Conservation (phyloP, 1,140 invertebrate species). For the Caenorhabditis tropicalis region DNA sequence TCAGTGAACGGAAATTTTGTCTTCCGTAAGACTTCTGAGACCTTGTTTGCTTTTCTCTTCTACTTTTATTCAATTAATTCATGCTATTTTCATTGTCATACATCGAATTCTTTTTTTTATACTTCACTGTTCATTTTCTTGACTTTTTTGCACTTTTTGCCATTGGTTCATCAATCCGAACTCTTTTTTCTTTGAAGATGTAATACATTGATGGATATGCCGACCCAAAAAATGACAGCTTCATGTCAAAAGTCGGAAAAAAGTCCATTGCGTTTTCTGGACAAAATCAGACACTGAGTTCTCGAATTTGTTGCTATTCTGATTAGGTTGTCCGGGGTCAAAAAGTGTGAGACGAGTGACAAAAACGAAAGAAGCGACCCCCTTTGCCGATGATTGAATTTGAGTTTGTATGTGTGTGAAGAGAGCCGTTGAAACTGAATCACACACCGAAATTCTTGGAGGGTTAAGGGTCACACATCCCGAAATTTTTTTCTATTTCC, state of each 20-base stretch:
- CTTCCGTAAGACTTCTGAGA: conserved; percentile 1
- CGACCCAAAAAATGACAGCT: not conserved
- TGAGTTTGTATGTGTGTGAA: not conserved
- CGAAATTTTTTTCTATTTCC: conserved; percentile 35
- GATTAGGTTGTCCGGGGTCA: not conserved
- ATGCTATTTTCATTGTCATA: not conserved
- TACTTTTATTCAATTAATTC: conserved; percentile 30
- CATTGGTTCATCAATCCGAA: not conserved
- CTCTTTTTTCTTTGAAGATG: not conserved
- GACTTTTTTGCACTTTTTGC: not conserved
- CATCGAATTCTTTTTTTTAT: not conserved
- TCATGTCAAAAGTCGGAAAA: conserved; percentile 19
- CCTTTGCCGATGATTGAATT: conserved; percentile 15
- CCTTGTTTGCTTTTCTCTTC: not conserved
- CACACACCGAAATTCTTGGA: not conserved
- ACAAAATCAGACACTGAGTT: not conserved
- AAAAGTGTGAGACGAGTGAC: not conserved
- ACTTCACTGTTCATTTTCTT: not conserved
- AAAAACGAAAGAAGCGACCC: not conserved
- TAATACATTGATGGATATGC: conserved; percentile 8
- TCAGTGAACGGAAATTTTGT: conserved; percentile 10
- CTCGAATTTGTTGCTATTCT: conserved; percentile 14
- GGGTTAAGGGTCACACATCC: conserved; percentile 35
- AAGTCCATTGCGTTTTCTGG: not conserved
- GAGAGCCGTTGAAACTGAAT: conserved; percentile 27